Conservation (phyloP, 2,888 invertebrate genomes). For the Caenorhabditis sinica region DNA sequence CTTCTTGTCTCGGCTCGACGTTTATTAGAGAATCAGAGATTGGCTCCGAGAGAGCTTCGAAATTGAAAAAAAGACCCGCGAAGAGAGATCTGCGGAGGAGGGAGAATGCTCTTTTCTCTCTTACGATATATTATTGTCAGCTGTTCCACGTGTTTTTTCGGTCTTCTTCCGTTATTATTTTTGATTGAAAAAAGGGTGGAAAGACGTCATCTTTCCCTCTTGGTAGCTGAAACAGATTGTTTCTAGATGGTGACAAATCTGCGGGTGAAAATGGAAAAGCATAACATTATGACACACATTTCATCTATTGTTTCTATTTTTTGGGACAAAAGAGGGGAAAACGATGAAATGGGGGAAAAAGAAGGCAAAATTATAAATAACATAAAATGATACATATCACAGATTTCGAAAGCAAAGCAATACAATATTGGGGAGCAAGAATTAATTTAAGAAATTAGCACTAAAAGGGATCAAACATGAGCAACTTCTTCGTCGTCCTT, state of each 20-base stretch:
- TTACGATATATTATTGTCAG: conserved; percentile 39
- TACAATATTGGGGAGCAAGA: background rate
- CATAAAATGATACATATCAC: conserved; percentile 9
- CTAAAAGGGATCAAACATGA: conserved; percentile 69
- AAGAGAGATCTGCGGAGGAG: conserved; percentile 35
- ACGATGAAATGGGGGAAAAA: conserved; percentile 3
- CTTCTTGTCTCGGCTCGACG: conserved; percentile 17
- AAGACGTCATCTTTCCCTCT: background rate
- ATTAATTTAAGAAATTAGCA: background rate
- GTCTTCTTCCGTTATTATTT: background rate
- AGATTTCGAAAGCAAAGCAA: conserved; percentile 8
- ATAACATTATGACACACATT: conserved; percentile 36
- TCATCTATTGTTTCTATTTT: conserved; percentile 22
- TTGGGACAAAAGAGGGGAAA: conserved; percentile 15
- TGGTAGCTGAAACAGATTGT: conserved; percentile 6
- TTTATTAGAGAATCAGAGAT: conserved; percentile 64
- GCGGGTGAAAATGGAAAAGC: conserved; percentile 26
- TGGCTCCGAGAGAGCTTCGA: conserved; percentile 15
- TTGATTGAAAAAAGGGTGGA: background rate
- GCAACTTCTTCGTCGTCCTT: conserved; percentile 79
- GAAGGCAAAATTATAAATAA: background rate
- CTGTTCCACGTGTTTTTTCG: conserved; percentile 48
- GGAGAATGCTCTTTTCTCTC: conserved; percentile 25
- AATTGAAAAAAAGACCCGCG: conserved; percentile 19
- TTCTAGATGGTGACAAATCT: conserved; percentile 32